phyloP scores from a whole-genome alignment of 2,113 vertebrate genomes.

The Antigone vipio region DNA sequence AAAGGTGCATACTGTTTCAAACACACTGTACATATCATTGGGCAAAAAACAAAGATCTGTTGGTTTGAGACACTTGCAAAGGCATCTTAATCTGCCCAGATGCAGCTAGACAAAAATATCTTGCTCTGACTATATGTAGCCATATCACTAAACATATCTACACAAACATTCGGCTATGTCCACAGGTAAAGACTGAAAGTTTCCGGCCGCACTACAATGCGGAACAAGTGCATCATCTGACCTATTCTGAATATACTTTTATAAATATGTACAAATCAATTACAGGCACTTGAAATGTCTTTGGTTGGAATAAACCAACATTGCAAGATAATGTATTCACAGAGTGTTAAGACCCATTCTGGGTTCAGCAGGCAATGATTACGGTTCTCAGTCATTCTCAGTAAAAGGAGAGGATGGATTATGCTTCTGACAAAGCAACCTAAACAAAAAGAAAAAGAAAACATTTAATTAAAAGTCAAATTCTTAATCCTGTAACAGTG shows the following conservation, averaged over 20 bases:
- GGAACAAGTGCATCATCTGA: conserved; percentile 76
- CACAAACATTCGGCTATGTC: conserved; percentile 34
- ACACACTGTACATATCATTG: conserved; percentile 56
- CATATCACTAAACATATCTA: conserved; percentile 48
- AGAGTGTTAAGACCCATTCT: conserved; percentile 81
- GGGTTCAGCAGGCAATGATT: conserved; percentile 88
- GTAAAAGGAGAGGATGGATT: conserved; percentile 54
- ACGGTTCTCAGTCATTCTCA: conserved; percentile 70
- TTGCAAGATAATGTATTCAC: conserved; percentile 89
- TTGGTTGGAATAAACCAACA: conserved; percentile 99
- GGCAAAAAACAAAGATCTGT: conserved; percentile 42
- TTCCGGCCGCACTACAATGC: conserved; percentile 39
- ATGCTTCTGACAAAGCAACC: conserved; percentile 94
- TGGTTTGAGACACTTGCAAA: conserved; percentile 36
- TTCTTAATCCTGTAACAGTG: neutral
- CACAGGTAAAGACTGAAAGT: conserved; percentile 31
- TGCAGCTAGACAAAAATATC: conserved; percentile 40
- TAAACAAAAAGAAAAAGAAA: conserved; percentile 60
- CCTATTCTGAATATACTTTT: conserved; percentile 78
- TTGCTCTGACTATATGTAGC: conserved; percentile 55
- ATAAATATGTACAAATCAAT: conserved; percentile 97
- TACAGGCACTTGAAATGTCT: conserved; percentile 99
- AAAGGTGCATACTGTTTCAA: conserved; percentile 68
- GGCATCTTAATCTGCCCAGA: conserved; percentile 46
- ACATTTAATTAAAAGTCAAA: neutral